phyloP scores from a whole-genome alignment of 1,140 invertebrate genomes.

The Colletes latitarsis region DNA sequence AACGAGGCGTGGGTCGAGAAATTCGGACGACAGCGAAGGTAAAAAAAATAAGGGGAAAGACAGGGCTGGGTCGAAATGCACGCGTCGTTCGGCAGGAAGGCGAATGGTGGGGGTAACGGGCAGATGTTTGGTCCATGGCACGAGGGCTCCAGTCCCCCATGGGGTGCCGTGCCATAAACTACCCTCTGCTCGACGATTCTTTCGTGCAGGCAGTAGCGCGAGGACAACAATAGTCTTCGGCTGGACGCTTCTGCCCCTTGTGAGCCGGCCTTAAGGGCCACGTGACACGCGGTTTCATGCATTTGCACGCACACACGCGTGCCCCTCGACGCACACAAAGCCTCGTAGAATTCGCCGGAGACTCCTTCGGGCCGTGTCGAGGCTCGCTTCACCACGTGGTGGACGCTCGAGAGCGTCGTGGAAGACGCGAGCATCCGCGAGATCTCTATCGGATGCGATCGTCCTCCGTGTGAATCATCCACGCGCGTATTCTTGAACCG shows the following conservation, averaged over 20 bases:
- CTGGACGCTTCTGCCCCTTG: conserved; percentile 36
- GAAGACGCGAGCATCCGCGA: background rate
- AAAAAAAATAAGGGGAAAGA: background rate
- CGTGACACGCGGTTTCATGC: conserved; percentile 48
- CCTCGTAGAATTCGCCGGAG: conserved; percentile 46
- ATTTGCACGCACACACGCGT: conserved; percentile 23
- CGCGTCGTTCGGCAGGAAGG: conserved; percentile 28
- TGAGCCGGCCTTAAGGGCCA: conserved; percentile 53
- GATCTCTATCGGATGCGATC: background rate
- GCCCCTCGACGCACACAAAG: conserved; percentile 18
- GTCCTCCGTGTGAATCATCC: conserved; percentile 26
- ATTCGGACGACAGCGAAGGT: background rate
- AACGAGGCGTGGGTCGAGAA: conserved; percentile 1
- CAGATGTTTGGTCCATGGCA: conserved; percentile 79
- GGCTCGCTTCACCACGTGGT: conserved; percentile 34
- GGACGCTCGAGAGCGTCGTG: background rate
- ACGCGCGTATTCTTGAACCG: background rate
- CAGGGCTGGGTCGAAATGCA: conserved; percentile 25
- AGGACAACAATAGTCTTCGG: conserved; percentile 38
- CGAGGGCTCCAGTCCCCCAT: conserved; percentile 74
- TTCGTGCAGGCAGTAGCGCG: conserved; percentile 24
- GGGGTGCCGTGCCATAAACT: conserved; percentile 74
- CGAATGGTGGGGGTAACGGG: conserved; percentile 58
- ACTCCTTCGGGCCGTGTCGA: conserved; percentile 17
- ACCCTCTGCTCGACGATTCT: conserved; percentile 63